Conservation (phyloP, 2,113 vertebrate genomes). For the Ictalurus punctatus region DNA sequence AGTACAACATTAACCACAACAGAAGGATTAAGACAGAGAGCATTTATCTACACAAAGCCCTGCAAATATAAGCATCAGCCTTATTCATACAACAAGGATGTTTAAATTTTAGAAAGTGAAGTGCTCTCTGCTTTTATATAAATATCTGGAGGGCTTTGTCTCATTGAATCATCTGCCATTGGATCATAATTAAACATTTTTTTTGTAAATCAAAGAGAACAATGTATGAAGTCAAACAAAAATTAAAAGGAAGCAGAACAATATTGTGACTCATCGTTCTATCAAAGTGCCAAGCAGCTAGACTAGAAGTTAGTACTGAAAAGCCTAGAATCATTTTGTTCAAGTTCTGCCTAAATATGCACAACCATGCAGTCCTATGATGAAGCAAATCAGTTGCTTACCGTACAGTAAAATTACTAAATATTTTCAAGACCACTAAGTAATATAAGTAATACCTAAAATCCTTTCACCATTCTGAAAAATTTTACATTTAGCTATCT, state of each 20-base stretch:
- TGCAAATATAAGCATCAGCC: background rate
- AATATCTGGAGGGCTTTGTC: background rate
- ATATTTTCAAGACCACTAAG: too few species aligned
- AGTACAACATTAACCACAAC: background rate
- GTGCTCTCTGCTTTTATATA: background rate
- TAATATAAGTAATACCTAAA: too few species aligned
- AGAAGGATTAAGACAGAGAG: background rate
- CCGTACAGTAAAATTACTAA: too few species aligned
- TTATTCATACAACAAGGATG: too few species aligned
- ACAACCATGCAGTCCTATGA: background rate
- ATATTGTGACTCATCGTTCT: background rate
- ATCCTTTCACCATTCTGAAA: too few species aligned
- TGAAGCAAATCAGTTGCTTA: background rate
- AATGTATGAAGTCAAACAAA: background rate
- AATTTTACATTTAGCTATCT: too few species aligned
- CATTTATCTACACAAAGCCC: conserved; percentile 1
- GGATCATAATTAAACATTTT: too few species aligned
- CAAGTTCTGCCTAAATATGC: background rate
- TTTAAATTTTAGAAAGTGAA: background rate
- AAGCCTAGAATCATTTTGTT: too few species aligned
- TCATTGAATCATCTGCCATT: background rate
- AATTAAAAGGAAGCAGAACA: background rate
- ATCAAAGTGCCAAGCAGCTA: background rate
- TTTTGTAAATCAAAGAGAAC: too few species aligned
- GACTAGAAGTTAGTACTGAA: background rate